Evolutionary conservation across 2,888 invertebrate species (phyloP).

Genomic region (Chloromyia formosa): DNA sequence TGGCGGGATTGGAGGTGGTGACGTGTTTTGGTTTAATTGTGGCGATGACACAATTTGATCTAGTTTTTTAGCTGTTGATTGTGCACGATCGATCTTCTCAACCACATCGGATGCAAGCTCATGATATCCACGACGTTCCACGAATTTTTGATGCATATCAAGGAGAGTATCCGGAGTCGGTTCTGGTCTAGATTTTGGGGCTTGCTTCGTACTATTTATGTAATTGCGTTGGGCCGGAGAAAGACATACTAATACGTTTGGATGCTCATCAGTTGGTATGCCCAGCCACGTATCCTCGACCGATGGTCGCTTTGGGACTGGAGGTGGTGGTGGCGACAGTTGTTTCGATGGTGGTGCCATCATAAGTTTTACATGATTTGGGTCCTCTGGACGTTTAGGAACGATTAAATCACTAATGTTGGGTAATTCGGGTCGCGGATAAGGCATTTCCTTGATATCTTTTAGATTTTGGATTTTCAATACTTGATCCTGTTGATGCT

Average conservation of each 20-base stretch:
- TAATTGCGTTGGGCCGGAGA: conserved; percentile 77
- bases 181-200: conserved; percentile 12
- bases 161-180: conserved; percentile 66
- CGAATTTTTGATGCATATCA: conserved; percentile 75
- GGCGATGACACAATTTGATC: conserved; percentile 35
- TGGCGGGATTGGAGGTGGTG: conserved; percentile 57
- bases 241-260: conserved; percentile 72
- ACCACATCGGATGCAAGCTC: conserved; percentile 62
- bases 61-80: conserved; percentile 56
- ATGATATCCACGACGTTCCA: conserved; percentile 71
- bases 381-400: conserved; percentile 47
- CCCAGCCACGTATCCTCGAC: conserved; percentile 67
- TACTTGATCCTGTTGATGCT: conserved; percentile 45
- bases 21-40: conserved; percentile 21
- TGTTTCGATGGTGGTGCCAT: conserved; percentile 48
- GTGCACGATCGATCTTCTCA: conserved; percentile 55
- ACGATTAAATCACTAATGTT: conserved; percentile 64
- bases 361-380: conserved; percentile 42
- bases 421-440: conserved; percentile 65
- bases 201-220: conserved; percentile 64
- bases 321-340: conserved; percentile 58
- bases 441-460: conserved; percentile 62
- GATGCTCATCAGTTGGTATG: conserved; percentile 70
- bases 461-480: conserved; percentile 12
- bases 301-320: conserved; percentile 61